Evolutionary conservation across 2,113 vertebrate species (phyloP).

Genomic region (Erythrolamprus reginae): DNA sequence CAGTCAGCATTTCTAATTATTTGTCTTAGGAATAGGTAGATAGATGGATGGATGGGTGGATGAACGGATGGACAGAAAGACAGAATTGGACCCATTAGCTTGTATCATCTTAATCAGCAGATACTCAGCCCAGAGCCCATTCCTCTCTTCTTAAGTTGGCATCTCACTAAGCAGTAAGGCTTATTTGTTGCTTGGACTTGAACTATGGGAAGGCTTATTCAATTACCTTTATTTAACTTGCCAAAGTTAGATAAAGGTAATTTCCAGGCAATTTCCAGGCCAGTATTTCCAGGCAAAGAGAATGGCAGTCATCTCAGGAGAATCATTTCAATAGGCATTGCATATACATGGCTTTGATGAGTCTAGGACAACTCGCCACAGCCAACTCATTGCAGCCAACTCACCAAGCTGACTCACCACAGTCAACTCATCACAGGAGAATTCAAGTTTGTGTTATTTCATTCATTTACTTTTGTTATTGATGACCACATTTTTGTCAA

Average conservation of each 20-base stretch:
- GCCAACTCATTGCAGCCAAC: not conserved
- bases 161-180: not conserved
- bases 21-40: not conserved
- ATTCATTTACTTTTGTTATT: not conserved
- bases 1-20: not conserved
- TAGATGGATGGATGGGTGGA: no score
- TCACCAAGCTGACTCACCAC: not conserved
- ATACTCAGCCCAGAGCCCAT: not conserved
- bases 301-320: not conserved
- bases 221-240: not conserved
- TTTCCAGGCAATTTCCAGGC: no score
- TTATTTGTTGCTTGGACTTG: not conserved
- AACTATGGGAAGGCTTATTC: not conserved
- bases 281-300: not conserved
- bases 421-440: not conserved
- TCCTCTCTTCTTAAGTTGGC: not conserved
- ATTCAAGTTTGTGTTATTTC: not conserved
- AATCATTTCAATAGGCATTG: not conserved
- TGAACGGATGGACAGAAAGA: no score
- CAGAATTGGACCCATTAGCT: not conserved
- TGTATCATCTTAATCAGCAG: not conserved
- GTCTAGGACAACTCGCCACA: not conserved
- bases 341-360: not conserved
- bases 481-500: not conserved
- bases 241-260: not conserved